Evolutionary conservation across 2,888 invertebrate species (phyloP).

Genomic region (Epinotia brunnichana): DNA sequence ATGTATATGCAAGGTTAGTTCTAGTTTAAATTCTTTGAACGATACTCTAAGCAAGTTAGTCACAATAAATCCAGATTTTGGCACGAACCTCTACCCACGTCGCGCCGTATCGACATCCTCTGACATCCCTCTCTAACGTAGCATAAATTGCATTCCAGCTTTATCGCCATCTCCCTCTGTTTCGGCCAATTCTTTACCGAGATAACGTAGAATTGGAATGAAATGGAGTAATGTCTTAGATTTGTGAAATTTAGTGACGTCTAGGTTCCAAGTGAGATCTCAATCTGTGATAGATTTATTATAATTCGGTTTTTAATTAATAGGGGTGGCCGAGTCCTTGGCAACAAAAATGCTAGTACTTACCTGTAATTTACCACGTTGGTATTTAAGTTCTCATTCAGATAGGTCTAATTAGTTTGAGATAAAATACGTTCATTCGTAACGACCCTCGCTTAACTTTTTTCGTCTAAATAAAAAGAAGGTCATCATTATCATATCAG

Average conservation of each 20-base stretch:
- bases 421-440: conserved; percentile 6
- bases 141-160: conserved; percentile 47
- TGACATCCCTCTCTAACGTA: conserved; percentile 26
- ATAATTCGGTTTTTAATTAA: conserved; percentile 38
- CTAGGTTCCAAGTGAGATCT: conserved; percentile 27
- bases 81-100: conserved; percentile 57
- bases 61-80: conserved; percentile 70
- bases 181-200: conserved; percentile 65
- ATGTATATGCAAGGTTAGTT: not conserved
- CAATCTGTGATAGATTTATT: conserved; percentile 38
- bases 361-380: conserved; percentile 11
- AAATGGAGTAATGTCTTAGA: conserved; percentile 50
- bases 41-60: conserved; percentile 55
- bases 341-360: conserved; percentile 11
- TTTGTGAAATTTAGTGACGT: conserved; percentile 48
- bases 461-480: not conserved
- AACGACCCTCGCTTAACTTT: conserved; percentile 11
- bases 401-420: conserved; percentile 17
- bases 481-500: too few species aligned
- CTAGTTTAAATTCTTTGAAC: conserved; percentile 31
- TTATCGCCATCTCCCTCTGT: conserved; percentile 58
- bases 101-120: conserved; percentile 49
- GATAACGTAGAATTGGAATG: conserved; percentile 64
- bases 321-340: not conserved
- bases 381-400: conserved; percentile 21